Percentiles rank a stretch among this genome's conserved stretches.
Evolutionary conservation across 2,888 invertebrate species (phyloP).

Genomic region (Notodonta dromedarius): DNA sequence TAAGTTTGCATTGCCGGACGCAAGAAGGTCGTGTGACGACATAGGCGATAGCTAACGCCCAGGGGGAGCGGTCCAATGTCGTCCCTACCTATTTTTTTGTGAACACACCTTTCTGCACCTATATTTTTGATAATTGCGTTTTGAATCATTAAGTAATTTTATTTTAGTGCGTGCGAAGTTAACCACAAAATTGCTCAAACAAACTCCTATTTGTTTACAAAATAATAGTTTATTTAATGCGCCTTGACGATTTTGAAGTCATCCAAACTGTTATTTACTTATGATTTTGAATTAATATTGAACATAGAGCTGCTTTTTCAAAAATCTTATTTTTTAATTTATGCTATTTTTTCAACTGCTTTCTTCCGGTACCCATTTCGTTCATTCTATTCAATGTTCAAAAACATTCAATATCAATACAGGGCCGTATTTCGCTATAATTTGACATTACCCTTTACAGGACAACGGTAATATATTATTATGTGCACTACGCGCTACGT

Average conservation of each 20-base stretch:
- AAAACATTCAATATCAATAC: neutral
- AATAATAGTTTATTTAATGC: too few relatives aligned
- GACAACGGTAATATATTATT: too few relatives aligned
- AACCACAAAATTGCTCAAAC: too few relatives aligned
- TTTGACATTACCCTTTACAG: too few relatives aligned
- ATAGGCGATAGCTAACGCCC: constrained; percentile 32
- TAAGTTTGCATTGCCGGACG: constrained; percentile 13
- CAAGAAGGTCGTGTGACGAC: constrained; percentile 42
- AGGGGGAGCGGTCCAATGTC: constrained; percentile 46
- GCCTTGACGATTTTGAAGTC: too few relatives aligned
- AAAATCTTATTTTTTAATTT: neutral
- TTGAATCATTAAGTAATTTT: neutral
- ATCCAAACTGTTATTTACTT: too few relatives aligned
- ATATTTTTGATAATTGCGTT: constrained; percentile 1
- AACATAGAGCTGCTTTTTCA: too few relatives aligned
- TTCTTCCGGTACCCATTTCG: neutral
- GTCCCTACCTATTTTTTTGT: constrained; percentile 16
- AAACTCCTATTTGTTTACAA: too few relatives aligned
- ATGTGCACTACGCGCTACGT: too few relatives aligned
- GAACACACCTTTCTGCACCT: constrained; percentile 17
- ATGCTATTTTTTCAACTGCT: neutral
- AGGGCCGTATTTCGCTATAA: neutral
- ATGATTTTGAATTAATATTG: too few relatives aligned
- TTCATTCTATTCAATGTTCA: neutral
- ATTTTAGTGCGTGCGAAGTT: too few relatives aligned